Conservation (phyloP, 2,888 invertebrate species). For the Rotaria socialis region DNA sequence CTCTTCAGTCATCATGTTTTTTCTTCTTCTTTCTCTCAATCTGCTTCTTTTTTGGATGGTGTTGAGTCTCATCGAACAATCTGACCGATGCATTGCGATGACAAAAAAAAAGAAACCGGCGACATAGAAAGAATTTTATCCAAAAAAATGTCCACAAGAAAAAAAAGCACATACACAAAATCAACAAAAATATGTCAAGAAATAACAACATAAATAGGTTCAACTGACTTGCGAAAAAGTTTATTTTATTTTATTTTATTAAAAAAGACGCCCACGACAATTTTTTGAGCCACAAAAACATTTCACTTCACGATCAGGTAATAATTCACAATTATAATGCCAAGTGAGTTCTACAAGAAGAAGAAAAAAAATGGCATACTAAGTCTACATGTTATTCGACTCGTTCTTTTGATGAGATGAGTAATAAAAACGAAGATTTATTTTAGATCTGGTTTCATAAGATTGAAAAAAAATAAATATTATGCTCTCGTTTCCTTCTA, state of each 20-base stretch:
- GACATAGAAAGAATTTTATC: not conserved
- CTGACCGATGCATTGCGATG: not conserved
- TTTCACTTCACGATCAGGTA: slow-evolving; percentile 65
- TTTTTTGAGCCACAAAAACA: slow-evolving; percentile 45
- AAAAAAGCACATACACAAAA: not conserved
- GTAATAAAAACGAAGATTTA: too few species aligned
- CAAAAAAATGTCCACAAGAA: not conserved
- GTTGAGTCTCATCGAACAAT: slow-evolving; percentile 8
- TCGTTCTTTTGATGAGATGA: too few species aligned
- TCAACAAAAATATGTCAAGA: not conserved
- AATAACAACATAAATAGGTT: not conserved
- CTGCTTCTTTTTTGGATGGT: not conserved
- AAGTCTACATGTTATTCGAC: not conserved
- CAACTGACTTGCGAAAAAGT: not conserved
- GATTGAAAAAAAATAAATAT: not conserved
- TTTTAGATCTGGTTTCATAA: too few species aligned
- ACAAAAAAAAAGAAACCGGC: not conserved
- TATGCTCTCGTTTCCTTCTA: too few species aligned
- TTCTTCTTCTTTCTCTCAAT: slow-evolving; percentile 11
- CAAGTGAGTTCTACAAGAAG: slow-evolving; percentile 78
- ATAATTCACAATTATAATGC: slow-evolving; percentile 94
- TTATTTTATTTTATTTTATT: too few species aligned
- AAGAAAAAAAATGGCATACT: not conserved
- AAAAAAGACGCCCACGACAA: slow-evolving; percentile 39
- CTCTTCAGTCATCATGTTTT: slow-evolving; percentile 12